Evolutionary conservation across 2,113 vertebrate genomes (phyloP), one percentile per base, ranked within the genome.

Genomic region (Coptodon bakossiorum): DNA sequence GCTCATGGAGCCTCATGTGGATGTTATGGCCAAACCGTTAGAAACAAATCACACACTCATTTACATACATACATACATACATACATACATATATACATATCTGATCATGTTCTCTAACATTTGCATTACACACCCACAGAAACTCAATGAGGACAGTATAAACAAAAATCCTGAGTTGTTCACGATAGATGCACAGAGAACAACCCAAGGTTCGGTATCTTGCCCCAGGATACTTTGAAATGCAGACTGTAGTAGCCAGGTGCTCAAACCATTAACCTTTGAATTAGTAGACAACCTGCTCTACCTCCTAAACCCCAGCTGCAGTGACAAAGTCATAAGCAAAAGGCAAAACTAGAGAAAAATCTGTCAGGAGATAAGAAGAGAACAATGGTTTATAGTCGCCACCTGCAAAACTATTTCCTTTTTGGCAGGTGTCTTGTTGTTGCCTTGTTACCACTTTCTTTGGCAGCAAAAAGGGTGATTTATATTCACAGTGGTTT

Each of bases 301-400:
- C 34, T 38, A 22, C 61, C 61, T 66, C 61, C 31, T 13, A 38
- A 66, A 36, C 6, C 61, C 3, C 61, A 66, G 31, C 31, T 66
- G 0, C 19, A 38, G 61, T 1, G 9, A 66, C 61, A 66, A 66
- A 36, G 31, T 66, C 31, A 36, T 11, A 63, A 36, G 59, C 31
- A 0, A 63, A 63, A 68, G 24, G n/a, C 0, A 24, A 71, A 71
- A 24, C 12, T 43, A 0, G 36, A 71, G 66, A 71, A 43, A 43
- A 71, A 43, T 71, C 66, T 71, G 66, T 71, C 12, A n/a, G 11
- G 59, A 63, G 66, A 71, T 71, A 71, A 71, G 38, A 71, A 43
- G 38, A 43, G 2, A 38, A 36, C 61, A 71, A 71, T 43, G n/a
- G 66, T 71, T 24, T 71, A 1, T 71, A 24, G 38, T 43, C 66